phyloP scores from a whole-genome alignment of 2,113 vertebrate species.

The Irena cyanogastra region DNA sequence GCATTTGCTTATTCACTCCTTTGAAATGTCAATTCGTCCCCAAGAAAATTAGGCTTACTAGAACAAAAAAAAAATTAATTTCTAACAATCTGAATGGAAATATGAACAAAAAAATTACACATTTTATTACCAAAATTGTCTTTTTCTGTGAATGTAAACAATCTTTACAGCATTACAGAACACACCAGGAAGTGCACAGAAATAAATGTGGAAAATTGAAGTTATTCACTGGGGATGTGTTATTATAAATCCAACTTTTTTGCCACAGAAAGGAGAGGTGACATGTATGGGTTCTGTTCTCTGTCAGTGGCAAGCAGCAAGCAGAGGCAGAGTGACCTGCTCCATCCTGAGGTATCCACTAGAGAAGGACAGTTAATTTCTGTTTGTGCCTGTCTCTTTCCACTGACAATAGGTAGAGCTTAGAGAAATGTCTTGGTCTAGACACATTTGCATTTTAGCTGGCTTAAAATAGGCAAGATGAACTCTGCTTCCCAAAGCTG shows the following conservation, averaged over 20 bases:
- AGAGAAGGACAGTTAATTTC: background rate
- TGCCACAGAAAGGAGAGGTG: background rate
- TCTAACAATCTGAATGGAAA: background rate
- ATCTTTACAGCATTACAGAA: background rate
- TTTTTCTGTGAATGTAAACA: background rate
- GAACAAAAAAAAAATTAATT: background rate
- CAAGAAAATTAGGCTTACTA: background rate
- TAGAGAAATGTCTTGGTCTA: background rate
- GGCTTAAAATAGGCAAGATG: background rate
- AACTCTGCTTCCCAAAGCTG: background rate
- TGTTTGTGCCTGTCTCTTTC: background rate
- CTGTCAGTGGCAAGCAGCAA: background rate
- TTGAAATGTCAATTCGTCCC: background rate
- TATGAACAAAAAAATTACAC: background rate
- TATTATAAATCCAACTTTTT: background rate
- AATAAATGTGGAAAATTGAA: background rate
- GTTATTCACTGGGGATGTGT: background rate
- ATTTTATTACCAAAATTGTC: background rate
- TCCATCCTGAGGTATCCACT: background rate
- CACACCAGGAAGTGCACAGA: background rate
- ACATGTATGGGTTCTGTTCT: background rate
- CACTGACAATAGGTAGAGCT: background rate
- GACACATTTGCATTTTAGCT: background rate
- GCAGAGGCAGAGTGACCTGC: background rate
- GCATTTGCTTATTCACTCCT: background rate